Percentiles rank a stretch among this genome's conserved stretches.
phyloP scores from a whole-genome alignment of 2,113 vertebrate genomes.

The Picathartes gymnocephalus region DNA sequence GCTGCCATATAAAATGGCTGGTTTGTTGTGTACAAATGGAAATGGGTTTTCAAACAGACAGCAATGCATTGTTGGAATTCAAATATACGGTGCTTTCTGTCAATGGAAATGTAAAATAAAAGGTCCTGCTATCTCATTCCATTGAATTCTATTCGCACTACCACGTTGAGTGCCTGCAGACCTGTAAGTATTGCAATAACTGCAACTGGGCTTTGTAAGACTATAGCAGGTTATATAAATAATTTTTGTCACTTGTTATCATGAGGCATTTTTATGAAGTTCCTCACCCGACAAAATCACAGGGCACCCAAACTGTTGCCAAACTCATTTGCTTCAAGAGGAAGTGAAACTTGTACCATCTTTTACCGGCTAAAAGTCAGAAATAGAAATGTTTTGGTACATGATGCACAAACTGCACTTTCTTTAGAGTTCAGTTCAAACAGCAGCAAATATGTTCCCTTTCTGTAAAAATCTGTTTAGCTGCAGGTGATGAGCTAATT shows the following conservation, averaged over 20 bases:
- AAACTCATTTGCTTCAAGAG: neutral
- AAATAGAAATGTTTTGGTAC: neutral
- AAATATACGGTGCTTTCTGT: neutral
- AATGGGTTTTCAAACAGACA: neutral
- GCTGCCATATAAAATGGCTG: neutral
- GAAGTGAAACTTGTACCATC: neutral
- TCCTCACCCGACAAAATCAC: neutral
- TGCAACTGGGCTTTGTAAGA: neutral
- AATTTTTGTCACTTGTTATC: neutral
- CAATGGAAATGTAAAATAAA: neutral
- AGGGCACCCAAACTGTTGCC: neutral
- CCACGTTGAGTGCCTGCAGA: neutral
- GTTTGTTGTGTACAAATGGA: neutral
- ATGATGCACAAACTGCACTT: neutral
- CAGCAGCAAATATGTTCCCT: neutral
- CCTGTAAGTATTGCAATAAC: neutral
- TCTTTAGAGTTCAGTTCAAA: neutral
- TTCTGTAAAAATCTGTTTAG: neutral
- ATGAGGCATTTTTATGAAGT: neutral
- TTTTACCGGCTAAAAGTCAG: neutral
- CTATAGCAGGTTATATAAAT: neutral
- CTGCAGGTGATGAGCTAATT: neutral
- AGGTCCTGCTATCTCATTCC: neutral
- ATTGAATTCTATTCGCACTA: neutral
- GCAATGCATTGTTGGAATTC: neutral